Base-by-base conservation (phyloP, 2,797 vertebrate species). In the Phoebastria nigripes region DNA sequence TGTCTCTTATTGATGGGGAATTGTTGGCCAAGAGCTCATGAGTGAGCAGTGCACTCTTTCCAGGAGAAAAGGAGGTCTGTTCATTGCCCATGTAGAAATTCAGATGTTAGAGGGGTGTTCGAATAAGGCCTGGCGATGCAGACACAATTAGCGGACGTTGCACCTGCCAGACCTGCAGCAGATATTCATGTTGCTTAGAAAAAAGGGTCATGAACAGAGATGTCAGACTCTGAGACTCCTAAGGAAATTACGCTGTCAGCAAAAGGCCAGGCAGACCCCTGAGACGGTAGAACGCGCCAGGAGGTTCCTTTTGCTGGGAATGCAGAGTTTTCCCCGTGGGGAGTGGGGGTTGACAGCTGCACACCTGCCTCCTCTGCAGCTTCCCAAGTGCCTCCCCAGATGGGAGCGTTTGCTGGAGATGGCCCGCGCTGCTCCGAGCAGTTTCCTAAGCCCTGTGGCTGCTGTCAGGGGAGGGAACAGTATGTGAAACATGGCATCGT, bases 131-230 rank as follows among this genome's bases (percentile, higher is more conserved):
- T 58, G 87, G 59, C 1, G 2, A 71, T 29, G 93, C 92, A 90
- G 81, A 85, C 71, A 77, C 92, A 85, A 82, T 77, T 46, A 93
- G 54, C 0, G 11, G 82, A 8, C 6, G 0, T 8, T 93, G 74
- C 92, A 96, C 95, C 93, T 92, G 94, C 78, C 90, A 96, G 87
- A 97, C 94, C 96, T 69, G 88, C 90, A 95, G 94, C 88, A 91
- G 83, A 94, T 29, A 80, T 77, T 82, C 78, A 85, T 2, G 46
- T 14, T 54, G 74, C 83, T 81, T 69, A 85, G 86, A 46, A 85
- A 89, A 96, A 83, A 56, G 87, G 78, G 81, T 66, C 26, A 17
- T 1, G 82, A 82, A 33, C 87, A 96, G 96, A 93, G 89, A 96
- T 87, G 94, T 94, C 96, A 94, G 96, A 16, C 59, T 90, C 65